A percentile compares a stretch with the other conserved stretches of the same genome.
Conservation (phyloP, 2,113 vertebrate species). For the Nerophis ophidion region DNA sequence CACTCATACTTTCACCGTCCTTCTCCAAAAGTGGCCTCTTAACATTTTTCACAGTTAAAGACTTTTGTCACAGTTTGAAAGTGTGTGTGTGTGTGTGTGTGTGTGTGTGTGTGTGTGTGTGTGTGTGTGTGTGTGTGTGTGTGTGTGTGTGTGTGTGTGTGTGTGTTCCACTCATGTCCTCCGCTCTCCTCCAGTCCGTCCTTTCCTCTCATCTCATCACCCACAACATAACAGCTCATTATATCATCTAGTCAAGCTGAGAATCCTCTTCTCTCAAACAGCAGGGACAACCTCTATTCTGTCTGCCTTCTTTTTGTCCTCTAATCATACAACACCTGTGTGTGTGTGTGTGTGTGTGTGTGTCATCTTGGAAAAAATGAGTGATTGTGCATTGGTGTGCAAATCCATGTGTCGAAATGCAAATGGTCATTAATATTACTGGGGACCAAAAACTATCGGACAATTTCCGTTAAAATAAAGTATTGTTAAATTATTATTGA, state of each 20-base stretch:
- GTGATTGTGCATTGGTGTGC: too few species aligned
- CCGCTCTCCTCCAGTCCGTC: slow-evolving; percentile 42
- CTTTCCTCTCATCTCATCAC: slow-evolving; percentile 57
- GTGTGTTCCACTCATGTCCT: slow-evolving; percentile 26
- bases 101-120: slow-evolving; percentile 22
- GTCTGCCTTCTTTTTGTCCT: slow-evolving; percentile 57
- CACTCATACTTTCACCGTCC: slow-evolving; percentile 15
- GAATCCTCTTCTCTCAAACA: slow-evolving; percentile 55
- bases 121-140: slow-evolving; percentile 27
- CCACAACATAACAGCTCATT: slow-evolving; percentile 61
- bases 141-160: slow-evolving; percentile 24
- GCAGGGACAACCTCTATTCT: slow-evolving; percentile 51
- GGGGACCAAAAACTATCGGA: too few species aligned
- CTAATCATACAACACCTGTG: slow-evolving; percentile 50
- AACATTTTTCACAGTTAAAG: slow-evolving; percentile 69
- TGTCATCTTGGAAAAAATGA: too few species aligned
- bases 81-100: slow-evolving; percentile 28
- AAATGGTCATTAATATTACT: too few species aligned
- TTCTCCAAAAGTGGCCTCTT: slow-evolving; percentile 57
- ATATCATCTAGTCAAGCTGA: slow-evolving; percentile 63
- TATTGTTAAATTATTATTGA: too few species aligned
- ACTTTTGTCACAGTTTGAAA: slow-evolving; percentile 61
- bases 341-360: background rate
- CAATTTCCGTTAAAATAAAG: too few species aligned
- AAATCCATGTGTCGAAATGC: too few species aligned